Evolutionary conservation across 2,797 vertebrate species (phyloP), one percentile per base, ranked within the genome.

Genomic region (Dromococcyx pavoninus): DNA sequence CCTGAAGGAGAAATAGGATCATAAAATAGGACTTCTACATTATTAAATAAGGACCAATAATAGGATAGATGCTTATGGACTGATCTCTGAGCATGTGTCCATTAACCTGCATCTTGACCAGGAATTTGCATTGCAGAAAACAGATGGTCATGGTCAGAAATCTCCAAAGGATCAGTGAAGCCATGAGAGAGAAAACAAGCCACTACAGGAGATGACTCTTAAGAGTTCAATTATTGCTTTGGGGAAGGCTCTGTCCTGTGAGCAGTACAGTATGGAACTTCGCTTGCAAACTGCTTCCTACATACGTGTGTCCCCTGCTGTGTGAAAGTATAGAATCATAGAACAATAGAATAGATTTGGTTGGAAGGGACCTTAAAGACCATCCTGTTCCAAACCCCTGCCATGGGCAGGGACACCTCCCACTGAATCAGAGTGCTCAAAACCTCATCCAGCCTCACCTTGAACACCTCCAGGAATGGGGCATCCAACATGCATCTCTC

Each of bases 291-390:
- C 24, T 16, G 35, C 46, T 73, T 72, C 32, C 92, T 54, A 17
- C 32, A 10, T 8, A 0, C 7, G 4, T 18, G 9, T 3, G 1
- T 69, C 14, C 58, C n/a, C 11, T 48, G 27, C 70, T 57, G 21
- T 53, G 24, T 39, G 25, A 9, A 25, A 60, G 41, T 6, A 44
- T 22, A 24, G 22, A 48, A 23, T 48, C 46, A 48, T 22, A 24
- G 22, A 48, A 23, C 24, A 22, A 48, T 48, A 23, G 46, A 44
- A 18, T 44, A 44, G 44, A 18, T 44, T 18, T 44, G 22, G 23
- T 48, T 48, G 9, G 22, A 48, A 23, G 46, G 11, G 19, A 48
- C 22, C 22, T 48, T 23, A 10, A 48, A 24, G 22, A 22, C 46
- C 22, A 23, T 23, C 46, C 23, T 11, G 46, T 48, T 23, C 46